Base-by-base conservation (phyloP, 2,888 invertebrate genomes). In the Meandrusa payeni region DNA sequence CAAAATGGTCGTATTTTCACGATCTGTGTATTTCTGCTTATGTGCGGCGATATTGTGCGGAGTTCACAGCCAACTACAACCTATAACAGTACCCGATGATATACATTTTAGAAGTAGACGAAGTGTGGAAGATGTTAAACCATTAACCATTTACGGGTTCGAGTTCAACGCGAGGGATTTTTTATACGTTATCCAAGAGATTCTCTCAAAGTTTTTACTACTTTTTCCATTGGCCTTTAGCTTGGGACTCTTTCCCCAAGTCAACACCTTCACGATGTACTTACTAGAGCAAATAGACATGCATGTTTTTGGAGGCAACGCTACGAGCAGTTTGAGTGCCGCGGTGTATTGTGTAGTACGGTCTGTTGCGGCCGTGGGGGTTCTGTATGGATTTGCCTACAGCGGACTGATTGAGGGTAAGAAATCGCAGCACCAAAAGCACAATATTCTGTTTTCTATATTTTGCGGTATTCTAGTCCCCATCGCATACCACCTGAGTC, bases 221-320 rank as follows among this genome's bases (percentile, higher is more conserved):
- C 94, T 95, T 74, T 97, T 99, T 75, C 99, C 99, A 0, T 66
- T 99, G 32, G 91, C 97, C 15, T 99, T 99, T 80, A 98, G 97
- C 29, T 86, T 99, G 50, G 99, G 99, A 1, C 87, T 99, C 29
- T 95, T 99, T 65, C 99, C 99, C 2, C 99, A 96, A 85, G 95
- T 99, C 40, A 98, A 98, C 70, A 99, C 99, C 0, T 98, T 99
- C 74, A 77, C 94, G 4, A 96, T 98, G 94, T 99, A 98, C 76
- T 85, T 97, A n/a, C 88, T 98, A 55, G 99, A 99, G 75, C 99
- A 99, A 89, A 90, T 92, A 64, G 98, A 94, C 76, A 97, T 94
- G 93, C 95, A 96, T 64, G 69, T 95, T 1, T 96, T 96, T 64
- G 96, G 96, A 1, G 96, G 96, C 0, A 97, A 95, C 64, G 97